Evolutionary conservation across 1,140 invertebrate genomes (phyloP), one percentile per base, ranked within the genome.

Genomic region (Polypedilum vanderplanki): DNA sequence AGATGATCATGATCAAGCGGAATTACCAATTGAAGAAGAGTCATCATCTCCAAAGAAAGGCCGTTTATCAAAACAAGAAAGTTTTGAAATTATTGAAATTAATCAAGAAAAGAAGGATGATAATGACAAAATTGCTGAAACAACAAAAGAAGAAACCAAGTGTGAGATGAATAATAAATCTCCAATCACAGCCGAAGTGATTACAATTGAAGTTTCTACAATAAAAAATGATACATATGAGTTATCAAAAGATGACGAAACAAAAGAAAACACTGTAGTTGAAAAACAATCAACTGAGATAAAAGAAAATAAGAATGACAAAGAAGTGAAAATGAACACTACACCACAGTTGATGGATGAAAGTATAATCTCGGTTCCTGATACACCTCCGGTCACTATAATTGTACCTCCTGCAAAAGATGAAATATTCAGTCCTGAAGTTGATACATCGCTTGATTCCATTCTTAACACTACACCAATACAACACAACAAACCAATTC

Each of bases 321-420:
- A 20, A 70, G 5, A 70, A 70, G 18, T 20, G 8, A 10, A 70
- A 22, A n/a, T 20, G 10, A 18, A 70, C 4, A 17, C 10, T 0
- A 70, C 65, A 20, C 65, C 65, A 1, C 65, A 70, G 7, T 10
- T 70, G 18, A 70, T 70, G 65, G 17, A 70, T 70, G 65, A 70
- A 12, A 70, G 65, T 20, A 70, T 70, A n/a, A 70, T 70, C 2
- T 70, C 65, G 5, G 65, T 70, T 0, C 65, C 65, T 9, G 65
- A 70, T 18, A 18, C 65, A 0, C 65, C 65, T 0, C 17, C 20
- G 0, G 17, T 22, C 1, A 22, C 7, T 8, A 0, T 17, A 10
- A 18, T 20, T 20, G 10, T 70, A n/a, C n/a, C n/a, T n/a, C n/a
- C n/a, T n/a, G n/a, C n/a, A 7, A 70, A 70, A 70, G 65, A 70